Percentiles rank a stretch among this genome's conserved stretches.
phyloP scores from a whole-genome alignment of 2,113 vertebrate genomes.

The Nicator chloris region DNA sequence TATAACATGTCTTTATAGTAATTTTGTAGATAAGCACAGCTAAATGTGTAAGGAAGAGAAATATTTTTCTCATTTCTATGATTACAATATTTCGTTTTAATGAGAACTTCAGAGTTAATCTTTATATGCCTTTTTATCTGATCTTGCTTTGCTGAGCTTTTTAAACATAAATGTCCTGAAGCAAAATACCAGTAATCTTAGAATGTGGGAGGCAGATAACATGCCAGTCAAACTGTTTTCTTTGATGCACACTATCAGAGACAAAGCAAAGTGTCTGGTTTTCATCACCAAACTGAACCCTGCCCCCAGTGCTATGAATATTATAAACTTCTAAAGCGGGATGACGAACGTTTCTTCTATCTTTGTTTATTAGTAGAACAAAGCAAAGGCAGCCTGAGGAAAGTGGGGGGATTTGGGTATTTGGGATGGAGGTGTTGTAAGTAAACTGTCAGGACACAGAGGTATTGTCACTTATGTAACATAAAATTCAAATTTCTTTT shows the following conservation, averaged over 20 bases:
- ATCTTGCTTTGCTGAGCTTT: slow-evolving; percentile 40
- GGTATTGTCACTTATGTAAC: accelerated
- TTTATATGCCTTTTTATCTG: slow-evolving; percentile 39
- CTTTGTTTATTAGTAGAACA: neutral
- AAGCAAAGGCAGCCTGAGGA: neutral
- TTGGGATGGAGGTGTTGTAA: neutral
- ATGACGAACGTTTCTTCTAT: neutral
- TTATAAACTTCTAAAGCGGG: neutral
- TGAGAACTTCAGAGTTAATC: slow-evolving; percentile 57
- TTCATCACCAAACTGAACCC: neutral
- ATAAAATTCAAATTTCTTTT: neutral
- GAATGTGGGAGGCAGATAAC: neutral
- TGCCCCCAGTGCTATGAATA: neutral
- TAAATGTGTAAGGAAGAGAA: neutral
- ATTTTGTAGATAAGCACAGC: slow-evolving; percentile 20
- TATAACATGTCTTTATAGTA: neutral
- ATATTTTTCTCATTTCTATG: neutral
- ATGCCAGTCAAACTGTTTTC: neutral
- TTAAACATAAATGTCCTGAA: slow-evolving; percentile 49
- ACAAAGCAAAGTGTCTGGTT: neutral
- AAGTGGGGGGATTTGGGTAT: neutral
- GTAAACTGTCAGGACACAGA: neutral
- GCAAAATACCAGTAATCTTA: slow-evolving; percentile 13
- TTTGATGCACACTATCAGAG: neutral
- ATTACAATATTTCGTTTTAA: slow-evolving; percentile 54